Conservation (phyloP, 2,888 invertebrate genomes). For the Neoitamus cyanurus region DNA sequence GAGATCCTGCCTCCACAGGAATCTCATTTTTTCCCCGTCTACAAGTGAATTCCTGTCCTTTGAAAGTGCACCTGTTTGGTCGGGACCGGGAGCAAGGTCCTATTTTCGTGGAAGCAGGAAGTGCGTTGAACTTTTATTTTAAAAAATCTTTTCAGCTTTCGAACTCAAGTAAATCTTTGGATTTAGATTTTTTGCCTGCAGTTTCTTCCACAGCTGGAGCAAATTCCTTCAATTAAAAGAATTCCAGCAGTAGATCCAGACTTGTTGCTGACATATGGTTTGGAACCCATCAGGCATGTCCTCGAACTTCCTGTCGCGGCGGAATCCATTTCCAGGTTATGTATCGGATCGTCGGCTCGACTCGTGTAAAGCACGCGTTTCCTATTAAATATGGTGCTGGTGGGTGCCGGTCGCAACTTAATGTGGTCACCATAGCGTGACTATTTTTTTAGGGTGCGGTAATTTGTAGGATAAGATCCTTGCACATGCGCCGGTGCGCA, state of each 20-base stretch:
- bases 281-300: not conserved
- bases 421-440: constrained; percentile 23
- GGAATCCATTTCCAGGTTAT: not conserved
- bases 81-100: not conserved
- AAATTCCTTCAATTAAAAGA: not conserved
- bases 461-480: not conserved
- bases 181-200: not conserved
- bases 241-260: not conserved
- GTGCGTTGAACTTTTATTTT: constrained; percentile 13
- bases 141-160: not conserved
- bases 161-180: not conserved
- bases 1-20: not conserved
- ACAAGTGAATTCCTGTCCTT: constrained; percentile 37
- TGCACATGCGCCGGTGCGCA: not conserved
- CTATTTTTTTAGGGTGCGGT: not conserved
- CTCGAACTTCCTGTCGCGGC: constrained; percentile 4
- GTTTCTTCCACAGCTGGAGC: not conserved
- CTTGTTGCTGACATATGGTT: constrained; percentile 2
- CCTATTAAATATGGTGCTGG: constrained; percentile 7
- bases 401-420: not conserved
- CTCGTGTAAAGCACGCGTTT: constrained; percentile 42
- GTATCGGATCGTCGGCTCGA: not conserved
- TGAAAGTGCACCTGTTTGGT: constrained; percentile 43
- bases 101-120: constrained; percentile 33
- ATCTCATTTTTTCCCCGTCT: not conserved